Conservation (phyloP, 2,113 vertebrate species). For the Barnardius zonarius region DNA sequence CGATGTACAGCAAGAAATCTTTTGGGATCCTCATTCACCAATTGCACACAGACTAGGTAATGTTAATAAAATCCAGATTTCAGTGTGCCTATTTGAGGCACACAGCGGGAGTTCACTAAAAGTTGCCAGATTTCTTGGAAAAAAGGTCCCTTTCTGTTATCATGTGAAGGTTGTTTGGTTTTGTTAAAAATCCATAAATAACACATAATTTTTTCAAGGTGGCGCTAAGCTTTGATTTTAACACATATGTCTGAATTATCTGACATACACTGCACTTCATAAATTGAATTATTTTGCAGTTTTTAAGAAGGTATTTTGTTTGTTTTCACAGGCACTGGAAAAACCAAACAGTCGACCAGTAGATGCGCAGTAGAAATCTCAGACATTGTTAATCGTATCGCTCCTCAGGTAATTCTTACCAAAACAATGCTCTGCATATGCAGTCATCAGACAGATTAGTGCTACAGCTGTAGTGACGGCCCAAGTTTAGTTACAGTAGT, state of each 20-base stretch:
- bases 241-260: not conserved
- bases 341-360: constrained; percentile 42
- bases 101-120: not conserved
- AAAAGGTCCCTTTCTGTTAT: not conserved
- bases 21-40: constrained; percentile 84
- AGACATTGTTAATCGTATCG: constrained; percentile 91
- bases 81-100: not conserved
- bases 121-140: not conserved
- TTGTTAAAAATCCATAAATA: not conserved
- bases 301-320: not conserved
- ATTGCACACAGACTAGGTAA: constrained; percentile 74
- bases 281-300: not conserved
- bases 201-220: not conserved
- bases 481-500: not conserved
- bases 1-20: constrained; percentile 79
- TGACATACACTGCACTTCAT: not conserved
- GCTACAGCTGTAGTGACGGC: not conserved
- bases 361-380: constrained; percentile 84
- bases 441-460: not conserved
- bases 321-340: constrained; percentile 64
- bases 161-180: not conserved
- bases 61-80: not conserved
- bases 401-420: constrained; percentile 84
- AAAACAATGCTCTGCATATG: not conserved
- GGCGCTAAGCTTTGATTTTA: not conserved